phyloP scores from a whole-genome alignment of 2,888 invertebrate species.

The Trachelus tabidus region DNA sequence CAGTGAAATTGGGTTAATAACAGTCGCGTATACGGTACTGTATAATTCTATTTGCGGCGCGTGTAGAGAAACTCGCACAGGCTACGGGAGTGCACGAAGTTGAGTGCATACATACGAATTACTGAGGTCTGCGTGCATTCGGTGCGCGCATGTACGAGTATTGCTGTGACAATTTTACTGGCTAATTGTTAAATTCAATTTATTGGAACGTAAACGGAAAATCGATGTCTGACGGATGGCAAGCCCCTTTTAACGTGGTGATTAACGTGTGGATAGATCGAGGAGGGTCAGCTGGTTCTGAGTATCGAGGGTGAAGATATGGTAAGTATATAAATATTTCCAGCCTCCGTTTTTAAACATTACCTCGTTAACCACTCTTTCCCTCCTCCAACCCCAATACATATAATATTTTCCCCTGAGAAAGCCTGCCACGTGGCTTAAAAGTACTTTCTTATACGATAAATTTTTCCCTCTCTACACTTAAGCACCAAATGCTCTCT shows the following conservation, averaged over 20 bases:
- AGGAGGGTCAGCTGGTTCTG: no score
- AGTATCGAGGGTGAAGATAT: no score
- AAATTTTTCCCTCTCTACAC: background rate
- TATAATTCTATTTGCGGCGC: slow-evolving; percentile 43
- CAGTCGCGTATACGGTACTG: slow-evolving; percentile 40
- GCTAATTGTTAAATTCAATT: slow-evolving; percentile 47
- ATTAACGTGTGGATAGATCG: background rate
- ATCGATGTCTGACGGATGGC: slow-evolving; percentile 17
- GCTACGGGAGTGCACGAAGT: slow-evolving; percentile 3
- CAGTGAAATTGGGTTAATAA: slow-evolving; percentile 27
- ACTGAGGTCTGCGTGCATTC: background rate
- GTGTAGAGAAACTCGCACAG: slow-evolving; percentile 5
- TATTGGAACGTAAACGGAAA: slow-evolving; percentile 48
- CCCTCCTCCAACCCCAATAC: background rate
- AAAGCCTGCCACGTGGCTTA: background rate
- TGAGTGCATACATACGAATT: slow-evolving; percentile 9
- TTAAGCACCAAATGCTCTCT: background rate
- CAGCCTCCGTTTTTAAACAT: background rate
- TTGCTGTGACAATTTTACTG: slow-evolving; percentile 29
- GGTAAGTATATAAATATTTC: background rate
- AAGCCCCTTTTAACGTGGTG: background rate
- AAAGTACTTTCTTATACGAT: background rate
- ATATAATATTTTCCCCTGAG: background rate
- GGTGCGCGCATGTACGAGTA: slow-evolving; percentile 3
- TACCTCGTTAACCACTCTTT: background rate